Evolutionary conservation across 2,888 invertebrate species (phyloP), one percentile per base, ranked within the genome.

Genomic region (Gnatocerus cornutus): DNA sequence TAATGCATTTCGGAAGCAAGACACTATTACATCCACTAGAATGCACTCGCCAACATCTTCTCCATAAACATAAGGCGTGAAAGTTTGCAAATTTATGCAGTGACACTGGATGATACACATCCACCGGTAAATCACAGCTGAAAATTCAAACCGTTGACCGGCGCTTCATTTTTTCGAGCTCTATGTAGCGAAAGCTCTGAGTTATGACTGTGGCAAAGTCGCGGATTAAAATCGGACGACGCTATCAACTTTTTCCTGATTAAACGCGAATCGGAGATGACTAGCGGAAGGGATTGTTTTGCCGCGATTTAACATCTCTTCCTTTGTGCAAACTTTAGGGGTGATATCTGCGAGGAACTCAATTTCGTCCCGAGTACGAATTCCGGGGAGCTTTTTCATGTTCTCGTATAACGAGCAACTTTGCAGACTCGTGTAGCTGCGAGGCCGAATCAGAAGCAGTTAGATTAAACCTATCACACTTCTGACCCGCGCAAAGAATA

Each of bases 11-110:
- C 64, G 71, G 71, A 72, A 74, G 64, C 69, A 52, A 72, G 59
- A 71, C 68, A 70, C 73, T 72, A 74, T 76, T 74, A 74, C 72
- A 71, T 74, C 71, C 69, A 70, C 69, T 68, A 73, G 72, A 72
- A 73, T 73, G 73, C 71, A 75, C 69, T 73, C 71, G 73, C 69
- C 68, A 64, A 68, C 68, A 63, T 72, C 73, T 65, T 71, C 69
- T 70, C 55, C 71, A 71, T 69, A 73, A 74, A 73, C 74, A 73
- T 71, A 72, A 69, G 50, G 65, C 67, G 69, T 63, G 67, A 71
- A 72, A 71, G 68, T 58, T 67, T 74, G 74, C 70, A 72, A 74
- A 73, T 74, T 76, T 74, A 74, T 73, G 73, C 69, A n/a, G 37
- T 13, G 48, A 14, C 61, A 37, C 29, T 46, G 33, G 13, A 41